Percentiles rank a stretch among this genome's conserved stretches.
Evolutionary conservation across 2,888 invertebrate genomes (phyloP).

Genomic region (Automeris io): DNA sequence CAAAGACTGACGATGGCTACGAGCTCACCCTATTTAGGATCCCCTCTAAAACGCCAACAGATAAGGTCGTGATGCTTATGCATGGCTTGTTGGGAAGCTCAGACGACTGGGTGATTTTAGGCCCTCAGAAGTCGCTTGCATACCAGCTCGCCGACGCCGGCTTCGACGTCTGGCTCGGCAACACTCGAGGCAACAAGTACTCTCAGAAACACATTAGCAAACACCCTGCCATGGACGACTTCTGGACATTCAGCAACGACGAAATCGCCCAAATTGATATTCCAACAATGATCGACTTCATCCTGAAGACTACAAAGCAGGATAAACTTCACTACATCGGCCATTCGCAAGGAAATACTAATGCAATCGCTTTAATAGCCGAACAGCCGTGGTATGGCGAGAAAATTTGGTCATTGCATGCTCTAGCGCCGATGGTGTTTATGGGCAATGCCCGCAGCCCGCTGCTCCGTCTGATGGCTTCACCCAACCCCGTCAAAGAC

Average conservation of each 20-base stretch:
- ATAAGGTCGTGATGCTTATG: slow-evolving; percentile 72
- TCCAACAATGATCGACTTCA: slow-evolving; percentile 63
- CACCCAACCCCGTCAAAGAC: slow-evolving; percentile 41
- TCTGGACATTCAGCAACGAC: slow-evolving; percentile 65
- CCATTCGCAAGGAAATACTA: slow-evolving; percentile 50
- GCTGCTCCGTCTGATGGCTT: slow-evolving; percentile 55
- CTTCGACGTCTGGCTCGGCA: slow-evolving; percentile 68
- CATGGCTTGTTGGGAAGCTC: slow-evolving; percentile 82
- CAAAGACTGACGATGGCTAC: slow-evolving; percentile 65
- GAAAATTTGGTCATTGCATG: slow-evolving; percentile 57
- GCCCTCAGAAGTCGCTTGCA: slow-evolving; percentile 70
- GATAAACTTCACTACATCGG: slow-evolving; percentile 58
- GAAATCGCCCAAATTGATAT: slow-evolving; percentile 62
- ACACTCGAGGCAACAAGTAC: slow-evolving; percentile 61
- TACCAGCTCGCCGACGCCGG: slow-evolving; percentile 56
- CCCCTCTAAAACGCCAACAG: slow-evolving; percentile 37
- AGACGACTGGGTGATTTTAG: slow-evolving; percentile 82
- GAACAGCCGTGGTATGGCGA: slow-evolving; percentile 52
- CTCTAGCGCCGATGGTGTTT: slow-evolving; percentile 63
- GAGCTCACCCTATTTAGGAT: slow-evolving; percentile 59
- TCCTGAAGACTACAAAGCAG: slow-evolving; percentile 41
- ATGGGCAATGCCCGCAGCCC: slow-evolving; percentile 61
- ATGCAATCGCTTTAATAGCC: slow-evolving; percentile 52
- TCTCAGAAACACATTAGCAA: slow-evolving; percentile 52
- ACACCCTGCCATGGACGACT: slow-evolving; percentile 47